Conservation (phyloP, 1,140 invertebrate species). For the Microplitis mediator region DNA sequence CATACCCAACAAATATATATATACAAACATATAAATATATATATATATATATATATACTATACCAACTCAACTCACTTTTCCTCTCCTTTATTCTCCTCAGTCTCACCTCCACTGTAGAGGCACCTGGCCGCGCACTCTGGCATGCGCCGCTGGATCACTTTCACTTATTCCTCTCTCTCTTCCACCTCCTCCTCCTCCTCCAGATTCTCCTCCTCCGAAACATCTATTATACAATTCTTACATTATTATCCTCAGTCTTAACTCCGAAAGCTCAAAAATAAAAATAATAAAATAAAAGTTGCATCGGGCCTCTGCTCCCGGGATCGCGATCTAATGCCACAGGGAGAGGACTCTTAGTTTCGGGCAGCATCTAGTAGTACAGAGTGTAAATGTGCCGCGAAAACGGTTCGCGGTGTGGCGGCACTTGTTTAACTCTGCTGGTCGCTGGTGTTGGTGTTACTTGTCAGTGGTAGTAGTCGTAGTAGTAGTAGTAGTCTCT, state of each 20-base stretch:
- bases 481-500: background rate
- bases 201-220: background rate
- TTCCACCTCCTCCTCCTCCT: conserved; percentile 1
- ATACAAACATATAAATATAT: too few relatives aligned
- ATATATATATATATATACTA: background rate
- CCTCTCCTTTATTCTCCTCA: background rate
- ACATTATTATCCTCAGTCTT: background rate
- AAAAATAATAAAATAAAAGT: background rate
- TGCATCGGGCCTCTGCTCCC: too few relatives aligned
- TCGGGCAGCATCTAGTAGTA: too few relatives aligned
- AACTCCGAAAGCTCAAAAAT: background rate
- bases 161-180: conserved; percentile 55
- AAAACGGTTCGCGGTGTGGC: too few relatives aligned
- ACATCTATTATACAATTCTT: background rate
- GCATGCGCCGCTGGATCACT: conserved; percentile 56
- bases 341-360: too few relatives aligned
- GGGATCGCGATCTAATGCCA: too few relatives aligned
- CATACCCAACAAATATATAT: too few relatives aligned
- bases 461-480: background rate
- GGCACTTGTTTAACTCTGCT: too few relatives aligned
- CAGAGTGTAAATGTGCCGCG: too few relatives aligned
- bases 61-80: background rate
- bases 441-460: too few relatives aligned
- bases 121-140: conserved; percentile 59
- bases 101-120: conserved; percentile 16